phyloP scores from a whole-genome alignment of 30 jellyfish, hydroid and myxozoan species.

The Mastigias papua region DNA sequence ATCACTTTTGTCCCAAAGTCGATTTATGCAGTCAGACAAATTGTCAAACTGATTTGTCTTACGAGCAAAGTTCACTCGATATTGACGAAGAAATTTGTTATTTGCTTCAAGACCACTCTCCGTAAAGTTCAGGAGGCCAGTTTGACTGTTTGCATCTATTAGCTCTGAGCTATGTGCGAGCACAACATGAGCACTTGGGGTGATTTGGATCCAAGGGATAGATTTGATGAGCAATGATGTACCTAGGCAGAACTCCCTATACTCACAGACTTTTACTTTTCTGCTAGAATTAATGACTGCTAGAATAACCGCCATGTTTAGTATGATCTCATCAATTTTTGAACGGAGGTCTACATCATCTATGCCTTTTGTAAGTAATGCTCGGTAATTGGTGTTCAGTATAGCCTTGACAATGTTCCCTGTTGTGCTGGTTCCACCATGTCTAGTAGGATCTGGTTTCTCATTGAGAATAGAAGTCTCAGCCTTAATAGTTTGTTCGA shows the following conservation, averaged over 20 bases:
- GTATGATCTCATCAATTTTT: too few relatives aligned
- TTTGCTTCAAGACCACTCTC: conserved; percentile 39
- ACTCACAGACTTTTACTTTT: neutral
- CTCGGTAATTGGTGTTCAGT: too few relatives aligned
- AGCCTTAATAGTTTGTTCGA: too few relatives aligned
- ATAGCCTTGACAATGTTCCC: too few relatives aligned
- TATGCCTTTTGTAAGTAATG: too few relatives aligned
- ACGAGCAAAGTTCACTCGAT: neutral
- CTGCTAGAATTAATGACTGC: neutral
- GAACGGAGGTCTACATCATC: too few relatives aligned
- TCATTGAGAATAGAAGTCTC: too few relatives aligned
- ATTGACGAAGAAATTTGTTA: neutral
- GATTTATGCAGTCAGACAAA: neutral
- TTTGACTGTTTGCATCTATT: conserved; percentile 6
- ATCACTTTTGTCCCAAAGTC: conserved; percentile 14
- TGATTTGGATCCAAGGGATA: conserved; percentile 39
- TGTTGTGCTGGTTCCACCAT: too few relatives aligned
- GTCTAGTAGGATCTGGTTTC: too few relatives aligned
- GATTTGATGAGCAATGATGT: conserved; percentile 1
- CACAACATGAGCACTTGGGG: conserved; percentile 40
- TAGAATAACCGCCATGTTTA: too few relatives aligned
- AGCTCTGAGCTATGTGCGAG: conserved; percentile 27
- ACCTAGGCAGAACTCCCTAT: neutral
- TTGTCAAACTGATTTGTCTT: neutral
- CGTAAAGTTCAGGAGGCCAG: conserved; percentile 18